A percentile compares a stretch with the other conserved stretches of the same genome.
Conservation (phyloP, 2,888 invertebrate species). For the Buathra laborator region DNA sequence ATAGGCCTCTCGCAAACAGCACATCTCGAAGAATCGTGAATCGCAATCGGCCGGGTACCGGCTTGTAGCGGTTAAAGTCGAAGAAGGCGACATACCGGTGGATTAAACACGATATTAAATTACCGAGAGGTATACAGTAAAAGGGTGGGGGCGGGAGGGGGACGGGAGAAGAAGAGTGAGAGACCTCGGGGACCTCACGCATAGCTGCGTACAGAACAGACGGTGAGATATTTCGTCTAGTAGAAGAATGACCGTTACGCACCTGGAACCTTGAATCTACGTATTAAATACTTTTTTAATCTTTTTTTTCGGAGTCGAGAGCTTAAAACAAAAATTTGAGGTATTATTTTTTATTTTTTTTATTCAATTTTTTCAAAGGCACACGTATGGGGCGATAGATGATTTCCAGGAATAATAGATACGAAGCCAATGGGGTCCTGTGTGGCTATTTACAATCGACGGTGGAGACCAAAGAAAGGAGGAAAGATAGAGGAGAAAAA, state of each 20-base stretch:
- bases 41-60: conserved; percentile 24
- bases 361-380: neutral
- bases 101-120: conserved; percentile 54
- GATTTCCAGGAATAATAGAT: conserved; percentile 79
- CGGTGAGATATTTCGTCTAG: conserved; percentile 23
- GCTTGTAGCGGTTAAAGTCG: conserved; percentile 45
- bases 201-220: conserved; percentile 41
- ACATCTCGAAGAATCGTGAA: conserved; percentile 42
- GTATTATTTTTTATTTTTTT: neutral
- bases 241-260: conserved; percentile 58
- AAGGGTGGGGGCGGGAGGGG: conserved; percentile 25
- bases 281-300: neutral
- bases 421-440: conserved; percentile 52
- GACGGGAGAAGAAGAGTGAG: conserved; percentile 24
- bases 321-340: neutral
- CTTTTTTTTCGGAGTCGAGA: neutral
- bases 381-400: conserved; percentile 31
- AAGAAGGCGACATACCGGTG: conserved; percentile 59
- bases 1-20: conserved; percentile 17
- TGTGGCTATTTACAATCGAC: conserved; percentile 68
- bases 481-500: conserved; percentile 8
- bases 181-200: conserved; percentile 56
- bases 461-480: conserved; percentile 35
- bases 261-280: conserved; percentile 21
- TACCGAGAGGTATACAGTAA: conserved; percentile 39